Percentiles rank a stretch among this genome's conserved stretches.
These are phyloP conservation scores for Anas capensis DNA, from an alignment of 2,797 vertebrate species.

Conservation along the genomic window DNA sequence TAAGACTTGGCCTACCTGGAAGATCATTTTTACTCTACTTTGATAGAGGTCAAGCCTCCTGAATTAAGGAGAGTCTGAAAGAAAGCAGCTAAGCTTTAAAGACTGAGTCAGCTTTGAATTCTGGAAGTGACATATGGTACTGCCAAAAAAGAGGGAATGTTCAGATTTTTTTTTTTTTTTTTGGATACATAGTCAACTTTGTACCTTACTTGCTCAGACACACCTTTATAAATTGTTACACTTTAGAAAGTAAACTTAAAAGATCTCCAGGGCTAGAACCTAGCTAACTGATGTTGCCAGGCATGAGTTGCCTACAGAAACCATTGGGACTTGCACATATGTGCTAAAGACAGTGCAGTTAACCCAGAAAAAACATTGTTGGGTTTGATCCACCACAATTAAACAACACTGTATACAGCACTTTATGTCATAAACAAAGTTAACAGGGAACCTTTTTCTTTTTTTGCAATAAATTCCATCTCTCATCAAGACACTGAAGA, in stretches of 20 bases:
- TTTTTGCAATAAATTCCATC: slow-evolving; percentile 33
- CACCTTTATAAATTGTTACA: background rate
- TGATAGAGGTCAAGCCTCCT: slow-evolving; percentile 23
- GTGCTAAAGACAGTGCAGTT: background rate
- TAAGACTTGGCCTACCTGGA: slow-evolving; percentile 27
- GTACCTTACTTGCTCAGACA: background rate
- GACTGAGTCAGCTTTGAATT: slow-evolving; percentile 25
- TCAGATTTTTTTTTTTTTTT: background rate
- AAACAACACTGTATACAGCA: background rate
- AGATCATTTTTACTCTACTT: slow-evolving; percentile 37
- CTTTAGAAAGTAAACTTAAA: background rate
- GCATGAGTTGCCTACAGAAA: background rate
- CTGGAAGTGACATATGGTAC: background rate
- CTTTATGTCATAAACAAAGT: background rate
- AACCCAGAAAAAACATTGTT: background rate
- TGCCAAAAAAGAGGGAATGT: background rate
- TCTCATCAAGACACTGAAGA: slow-evolving; percentile 12
- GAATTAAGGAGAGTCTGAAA: slow-evolving; percentile 9
- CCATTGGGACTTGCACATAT: background rate
- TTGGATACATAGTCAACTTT: background rate
- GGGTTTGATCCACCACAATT: background rate
- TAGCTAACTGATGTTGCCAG: background rate
- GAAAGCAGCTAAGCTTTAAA: slow-evolving; percentile 49
- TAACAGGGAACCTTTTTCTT: background rate
- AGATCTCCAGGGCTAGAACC: background rate